Evolutionary conservation across 2,113 vertebrate species (phyloP), one percentile per base, ranked within the genome.

Genomic region (Boulengeromyrus knoepffleri): DNA sequence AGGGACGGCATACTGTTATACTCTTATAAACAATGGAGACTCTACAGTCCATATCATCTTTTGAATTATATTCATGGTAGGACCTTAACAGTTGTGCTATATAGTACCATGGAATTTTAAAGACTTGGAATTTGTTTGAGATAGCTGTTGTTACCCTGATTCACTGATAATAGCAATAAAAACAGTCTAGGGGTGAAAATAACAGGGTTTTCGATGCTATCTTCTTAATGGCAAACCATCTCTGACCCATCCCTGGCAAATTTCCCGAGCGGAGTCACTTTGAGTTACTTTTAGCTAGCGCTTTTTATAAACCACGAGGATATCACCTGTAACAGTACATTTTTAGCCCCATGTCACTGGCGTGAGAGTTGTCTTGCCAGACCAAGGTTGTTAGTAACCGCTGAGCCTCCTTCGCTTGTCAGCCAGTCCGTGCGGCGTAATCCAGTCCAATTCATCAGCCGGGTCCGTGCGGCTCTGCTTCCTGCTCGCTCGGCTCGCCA

Each of bases 381-480:
- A 49, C 66, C 13, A 74, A 46, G 62, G 58, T 49, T 89, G 88
- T 83, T 89, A 89, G 47, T 31, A 80, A 42, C 70, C 1, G 50
- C 74, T 56, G 88, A 31, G 88, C 15, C 52, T 52, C 88, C 74
- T 89, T 89, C 70, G 52, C 70, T 89, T 84, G 66, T 89, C 31
- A 88, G 53, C 49, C 66, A 42, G 74, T 80, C 88, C 21, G 24
- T 21, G 49, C n/a, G 27, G 49, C 39, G 27, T 89, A 89, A 89
- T 89, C 74, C 88, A 42, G 77, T 83, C 77, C 88, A 21, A 83
- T 56, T 89, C 88, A 89, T 89, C 88, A 80, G 88, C 31, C 6
- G 36, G 49, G 31, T 83, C 74, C 19, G 17, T 83, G 50, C 42
- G n/a, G 88, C 47, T 89, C 77, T 77, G 70, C 49, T 89, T 89